Conservation (phyloP, 1,140 invertebrate genomes). For the Apis laboriosa region DNA sequence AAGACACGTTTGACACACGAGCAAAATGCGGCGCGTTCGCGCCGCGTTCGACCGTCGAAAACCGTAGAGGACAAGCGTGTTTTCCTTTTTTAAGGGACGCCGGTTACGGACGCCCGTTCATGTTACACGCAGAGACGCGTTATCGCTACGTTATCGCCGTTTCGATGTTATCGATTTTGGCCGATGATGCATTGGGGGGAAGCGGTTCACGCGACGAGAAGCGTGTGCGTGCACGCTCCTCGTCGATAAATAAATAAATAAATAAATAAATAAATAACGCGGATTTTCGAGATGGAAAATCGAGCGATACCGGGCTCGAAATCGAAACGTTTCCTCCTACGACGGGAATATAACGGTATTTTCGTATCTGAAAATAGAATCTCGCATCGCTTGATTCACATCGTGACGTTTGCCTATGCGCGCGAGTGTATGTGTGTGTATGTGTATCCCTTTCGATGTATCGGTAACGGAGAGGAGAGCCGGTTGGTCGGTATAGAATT, state of each 20-base stretch:
- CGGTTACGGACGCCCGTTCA: slow-evolving; percentile 23
- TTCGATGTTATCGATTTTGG: slow-evolving; percentile 39
- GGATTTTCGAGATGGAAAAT: not conserved
- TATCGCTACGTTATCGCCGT: slow-evolving; percentile 17
- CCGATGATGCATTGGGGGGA: slow-evolving; percentile 32
- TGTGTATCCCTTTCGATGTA: too few species aligned
- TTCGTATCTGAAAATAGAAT: too few species aligned
- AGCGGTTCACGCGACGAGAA: not conserved
- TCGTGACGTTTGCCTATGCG: too few species aligned
- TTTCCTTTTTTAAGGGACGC: not conserved
- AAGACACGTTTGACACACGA: not conserved
- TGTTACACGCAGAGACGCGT: slow-evolving; percentile 41
- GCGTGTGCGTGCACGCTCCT: not conserved
- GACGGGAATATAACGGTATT: too few species aligned
- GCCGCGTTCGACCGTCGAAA: not conserved
- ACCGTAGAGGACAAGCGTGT: not conserved
- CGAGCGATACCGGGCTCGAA: not conserved
- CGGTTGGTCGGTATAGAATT: too few species aligned
- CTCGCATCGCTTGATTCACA: too few species aligned
- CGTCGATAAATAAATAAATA: too few species aligned
- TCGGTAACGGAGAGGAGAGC: too few species aligned
- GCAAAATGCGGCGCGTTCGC: not conserved
- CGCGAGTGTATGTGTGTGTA: too few species aligned
- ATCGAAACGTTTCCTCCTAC: too few species aligned
- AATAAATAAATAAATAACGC: not conserved